phyloP scores from a whole-genome alignment of 2,113 vertebrate genomes.

The Leptocoma aspasia region DNA sequence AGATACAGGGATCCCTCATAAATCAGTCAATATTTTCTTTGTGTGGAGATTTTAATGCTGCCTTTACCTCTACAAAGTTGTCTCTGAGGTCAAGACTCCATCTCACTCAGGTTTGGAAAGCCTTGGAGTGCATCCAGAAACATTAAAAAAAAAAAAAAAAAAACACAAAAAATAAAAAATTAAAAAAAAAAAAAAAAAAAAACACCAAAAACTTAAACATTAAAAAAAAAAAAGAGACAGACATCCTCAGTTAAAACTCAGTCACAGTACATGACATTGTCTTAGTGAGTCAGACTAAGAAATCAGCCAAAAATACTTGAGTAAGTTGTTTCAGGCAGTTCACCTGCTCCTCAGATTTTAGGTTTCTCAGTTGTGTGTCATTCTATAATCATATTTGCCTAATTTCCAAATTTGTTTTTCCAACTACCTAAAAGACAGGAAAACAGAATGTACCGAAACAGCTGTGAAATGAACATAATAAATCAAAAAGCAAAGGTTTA shows the following conservation, averaged over 20 bases:
- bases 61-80: background rate
- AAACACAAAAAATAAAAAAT: background rate
- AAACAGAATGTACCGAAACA: background rate
- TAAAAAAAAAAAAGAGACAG: background rate
- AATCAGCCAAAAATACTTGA: conserved; percentile 2
- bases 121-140: background rate
- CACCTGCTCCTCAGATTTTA: conserved; percentile 19
- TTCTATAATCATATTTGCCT: conserved; percentile 13
- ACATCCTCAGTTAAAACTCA: background rate
- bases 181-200: background rate
- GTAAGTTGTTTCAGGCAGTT: conserved; percentile 3
- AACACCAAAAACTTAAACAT: background rate
- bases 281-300: background rate
- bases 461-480: conserved; percentile 12
- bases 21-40: background rate
- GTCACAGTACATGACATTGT: background rate
- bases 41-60: background rate
- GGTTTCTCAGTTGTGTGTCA: background rate
- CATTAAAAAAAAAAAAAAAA: background rate
- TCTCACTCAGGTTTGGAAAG: background rate
- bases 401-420: conserved; percentile 28
- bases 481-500: conserved; percentile 26
- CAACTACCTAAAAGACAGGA: conserved; percentile 14
- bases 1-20: background rate
- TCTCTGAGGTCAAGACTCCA: background rate